These are phyloP conservation scores for Crocidura indochinensis DNA, from an alignment of 2,797 vertebrate genomes.

Conservation along the genomic window DNA sequence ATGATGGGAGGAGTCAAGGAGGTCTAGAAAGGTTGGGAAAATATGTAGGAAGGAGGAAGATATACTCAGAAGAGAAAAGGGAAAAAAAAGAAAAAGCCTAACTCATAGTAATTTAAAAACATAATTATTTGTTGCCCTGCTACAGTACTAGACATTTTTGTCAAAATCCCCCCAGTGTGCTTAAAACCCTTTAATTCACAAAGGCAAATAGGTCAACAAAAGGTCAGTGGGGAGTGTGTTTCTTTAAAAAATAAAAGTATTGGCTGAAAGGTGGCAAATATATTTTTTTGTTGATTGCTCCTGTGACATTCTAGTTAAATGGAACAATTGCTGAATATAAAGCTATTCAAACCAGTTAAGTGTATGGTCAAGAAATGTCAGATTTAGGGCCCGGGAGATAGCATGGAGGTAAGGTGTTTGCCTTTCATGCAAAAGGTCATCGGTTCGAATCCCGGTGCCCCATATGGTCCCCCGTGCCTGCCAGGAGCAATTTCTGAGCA, in stretches of 20 bases:
- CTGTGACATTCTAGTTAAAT: background rate
- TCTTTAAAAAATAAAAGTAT: constrained; percentile 31
- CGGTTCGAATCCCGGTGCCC: no score
- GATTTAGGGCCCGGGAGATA: no score
- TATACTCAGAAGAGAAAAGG: background rate
- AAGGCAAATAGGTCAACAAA: background rate
- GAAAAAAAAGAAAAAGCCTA: background rate
- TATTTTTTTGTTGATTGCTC: background rate
- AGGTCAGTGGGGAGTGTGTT: background rate
- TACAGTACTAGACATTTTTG: background rate
- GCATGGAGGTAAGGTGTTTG: no score
- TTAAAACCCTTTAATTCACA: constrained; percentile 13
- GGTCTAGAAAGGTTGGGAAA: background rate
- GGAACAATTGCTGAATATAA: background rate
- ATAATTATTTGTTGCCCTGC: background rate
- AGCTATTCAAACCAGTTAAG: background rate
- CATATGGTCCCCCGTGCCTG: no score
- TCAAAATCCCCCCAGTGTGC: background rate
- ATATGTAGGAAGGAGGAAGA: background rate
- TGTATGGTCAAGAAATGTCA: background rate
- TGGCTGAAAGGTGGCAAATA: background rate
- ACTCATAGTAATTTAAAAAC: background rate
- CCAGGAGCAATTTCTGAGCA: no score
- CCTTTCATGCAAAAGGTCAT: no score
- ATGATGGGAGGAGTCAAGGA: background rate